Evolutionary conservation across 2,888 invertebrate genomes (phyloP), one percentile per base, ranked within the genome.

Genomic region (Pterostichus madidus): DNA sequence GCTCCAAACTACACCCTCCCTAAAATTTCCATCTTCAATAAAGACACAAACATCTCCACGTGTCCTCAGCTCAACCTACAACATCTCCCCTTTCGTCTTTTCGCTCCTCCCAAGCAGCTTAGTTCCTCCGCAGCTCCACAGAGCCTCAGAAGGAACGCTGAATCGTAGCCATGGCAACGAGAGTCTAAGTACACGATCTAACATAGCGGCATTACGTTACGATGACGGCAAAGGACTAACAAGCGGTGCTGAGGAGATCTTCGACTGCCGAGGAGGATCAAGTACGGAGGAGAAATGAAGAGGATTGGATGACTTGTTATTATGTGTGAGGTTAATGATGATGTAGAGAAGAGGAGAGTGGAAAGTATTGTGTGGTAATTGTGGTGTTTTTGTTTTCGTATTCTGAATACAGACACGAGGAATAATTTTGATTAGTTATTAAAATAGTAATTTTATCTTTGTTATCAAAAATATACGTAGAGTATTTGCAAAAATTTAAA

Each of bases 171-270:
- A 64, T 64, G 39, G 64, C 17, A 64, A 64, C 64, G 64, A 6
- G 64, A 6, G 35, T 11, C 39, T 64, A 64, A 64, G 64, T 64
- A 64, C 64, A 64, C 39, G 15, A 61, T 61, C 61, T 61, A 61
- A 61, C 31, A 11, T 13, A 35, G 56, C 17, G 56, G 32, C 31
- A 13, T 64, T 64, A 64, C 32, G 39, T 64, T 64, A 32, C 64
- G 24, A 35, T 35, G 35, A 13, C 10, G 64, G 64, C 13, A 6
- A 17, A 56, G 17, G 17, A 56, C 56, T 56, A 56, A 56, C 56
- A 56, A 56, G 56, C 56, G 17, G 15, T 13, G 56, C 17, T 13
- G 56, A 56, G 7, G 49, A 46, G 46, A 10, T 11, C 56, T 8
- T 17, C 17, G 1, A 56, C 17, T 56, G 17, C 56, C 10, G 56